Evolutionary conservation across 2,888 invertebrate species (phyloP).

Genomic region (Agrilus biguttatus): DNA sequence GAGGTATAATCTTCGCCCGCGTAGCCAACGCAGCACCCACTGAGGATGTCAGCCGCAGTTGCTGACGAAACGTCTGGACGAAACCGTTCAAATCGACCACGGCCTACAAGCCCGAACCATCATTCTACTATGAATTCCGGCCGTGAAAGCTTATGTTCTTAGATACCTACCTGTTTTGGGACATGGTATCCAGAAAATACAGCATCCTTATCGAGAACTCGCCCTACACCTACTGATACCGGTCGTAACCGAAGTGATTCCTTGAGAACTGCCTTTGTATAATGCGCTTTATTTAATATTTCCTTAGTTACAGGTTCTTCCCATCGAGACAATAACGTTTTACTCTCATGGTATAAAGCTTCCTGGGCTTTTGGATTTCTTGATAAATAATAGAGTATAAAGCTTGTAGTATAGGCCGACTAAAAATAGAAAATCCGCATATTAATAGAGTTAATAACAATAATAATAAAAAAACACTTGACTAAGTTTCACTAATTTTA

Average conservation of each 20-base stretch:
- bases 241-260: constrained; percentile 74
- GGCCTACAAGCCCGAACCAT: too few species aligned
- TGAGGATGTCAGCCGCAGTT: too few species aligned
- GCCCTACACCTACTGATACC: constrained; percentile 68
- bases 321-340: constrained; percentile 36
- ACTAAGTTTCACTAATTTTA: too few species aligned
- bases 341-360: constrained; percentile 49
- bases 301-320: constrained; percentile 41
- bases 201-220: constrained; percentile 54
- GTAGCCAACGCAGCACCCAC: too few species aligned
- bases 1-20: too few species aligned
- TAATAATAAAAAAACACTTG: too few species aligned
- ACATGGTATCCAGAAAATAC: constrained; percentile 58
- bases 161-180: constrained; percentile 53
- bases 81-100: too few species aligned
- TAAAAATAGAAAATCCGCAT: constrained; percentile 23
- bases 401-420: constrained; percentile 66
- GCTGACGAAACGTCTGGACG: too few species aligned
- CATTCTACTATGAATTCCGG: too few species aligned
- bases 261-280: constrained; percentile 67
- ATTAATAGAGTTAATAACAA: neutral
- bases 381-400: constrained; percentile 66
- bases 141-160: too few species aligned
- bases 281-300: constrained; percentile 46
- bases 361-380: constrained; percentile 53